A percentile compares a stretch with the other conserved stretches of the same genome.
Evolutionary conservation across 53 echinoderm and acorn worm species (phyloP).

Genomic region (Arbacia lixula): DNA sequence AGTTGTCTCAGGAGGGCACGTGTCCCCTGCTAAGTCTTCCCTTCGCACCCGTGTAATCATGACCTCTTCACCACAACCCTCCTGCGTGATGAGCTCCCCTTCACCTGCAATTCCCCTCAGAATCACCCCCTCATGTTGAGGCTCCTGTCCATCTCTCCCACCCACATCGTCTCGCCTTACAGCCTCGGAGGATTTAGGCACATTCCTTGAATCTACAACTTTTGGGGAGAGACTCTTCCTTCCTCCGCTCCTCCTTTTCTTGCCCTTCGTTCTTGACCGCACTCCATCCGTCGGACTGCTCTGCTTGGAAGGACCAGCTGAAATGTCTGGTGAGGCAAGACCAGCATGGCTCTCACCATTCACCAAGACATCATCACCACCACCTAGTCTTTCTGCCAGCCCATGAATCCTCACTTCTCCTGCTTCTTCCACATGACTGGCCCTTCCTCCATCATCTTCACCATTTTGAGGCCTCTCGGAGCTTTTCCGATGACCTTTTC

Average conservation of each 20-base stretch:
- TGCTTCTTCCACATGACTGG: not conserved
- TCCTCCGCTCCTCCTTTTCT: slow-evolving; percentile 8
- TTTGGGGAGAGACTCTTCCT: slow-evolving; percentile 35
- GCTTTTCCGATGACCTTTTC: not conserved
- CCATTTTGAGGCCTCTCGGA: not conserved
- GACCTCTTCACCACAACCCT: slow-evolving; percentile 18
- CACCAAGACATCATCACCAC: slow-evolving; percentile 2
- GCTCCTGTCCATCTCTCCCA: slow-evolving; percentile 1
- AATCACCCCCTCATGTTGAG: not conserved
- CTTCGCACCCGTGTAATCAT: slow-evolving; percentile 24
- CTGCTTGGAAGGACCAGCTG: not conserved
- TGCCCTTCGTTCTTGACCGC: not conserved
- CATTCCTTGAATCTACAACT: slow-evolving; percentile 16
- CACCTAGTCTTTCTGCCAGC: slow-evolving; percentile 19
- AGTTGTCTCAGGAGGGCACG: not conserved
- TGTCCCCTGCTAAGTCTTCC: not conserved
- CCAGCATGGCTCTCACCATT: not conserved
- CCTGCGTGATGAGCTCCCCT: slow-evolving; percentile 12
- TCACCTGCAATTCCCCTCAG: slow-evolving; percentile 49
- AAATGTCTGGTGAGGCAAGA: not conserved
- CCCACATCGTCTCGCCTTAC: not conserved
- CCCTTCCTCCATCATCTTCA: not conserved
- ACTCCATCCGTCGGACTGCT: not conserved
- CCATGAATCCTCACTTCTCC: not conserved
- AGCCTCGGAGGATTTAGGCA: not conserved